Evolutionary conservation across 2,888 invertebrate genomes (phyloP), one percentile per base, ranked within the genome.

Genomic region (Pandemis heparana): DNA sequence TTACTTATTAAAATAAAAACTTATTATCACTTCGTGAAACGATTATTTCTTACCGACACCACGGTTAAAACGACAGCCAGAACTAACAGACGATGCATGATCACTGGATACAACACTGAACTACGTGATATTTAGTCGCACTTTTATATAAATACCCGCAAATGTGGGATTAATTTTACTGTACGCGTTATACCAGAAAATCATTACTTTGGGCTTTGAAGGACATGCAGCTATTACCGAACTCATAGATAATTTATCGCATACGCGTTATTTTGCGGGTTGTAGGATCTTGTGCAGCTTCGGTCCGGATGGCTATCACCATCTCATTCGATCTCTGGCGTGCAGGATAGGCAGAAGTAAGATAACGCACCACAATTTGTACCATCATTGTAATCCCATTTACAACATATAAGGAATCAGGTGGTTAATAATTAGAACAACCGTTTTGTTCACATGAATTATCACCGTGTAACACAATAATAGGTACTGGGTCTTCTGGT

Each of bases 11-110:
- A 48, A 48, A 10, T 14, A 48, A 48, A 14, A 7, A 7, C 10
- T 41, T 8, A 41, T 41, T 9, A 3, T 41, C 9, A 10, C 23
- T 38, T 56, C n/a, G 16, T 56, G 23, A 48, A 18, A 53, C 23
- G 23, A 53, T 53, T 1, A 12, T 39, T 16, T 38, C 59, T 67
- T 68, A 71, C 70, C 67, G 38, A 59, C n/a, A 59, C 65, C 18
- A 59, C 62, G 6, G 63, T 51, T 48, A 68, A 39, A 12, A 59
- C 66, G 16, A 71, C n/a, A 71, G 48, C 63, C 16, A 64, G 59
- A 41, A 71, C 32, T n/a, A 48, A 14, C 18, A 71, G 5, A 71
- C 62, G 71, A 67, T 39, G 41, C 75, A 75, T 71, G 61, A n/a
- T 63, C 16, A 39, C 60, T 38, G 63, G 64, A 12, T 41, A 38